These are phyloP conservation scores for Euzophera pinguis DNA, from an alignment of 2,888 invertebrate species.

Conservation along the genomic window DNA sequence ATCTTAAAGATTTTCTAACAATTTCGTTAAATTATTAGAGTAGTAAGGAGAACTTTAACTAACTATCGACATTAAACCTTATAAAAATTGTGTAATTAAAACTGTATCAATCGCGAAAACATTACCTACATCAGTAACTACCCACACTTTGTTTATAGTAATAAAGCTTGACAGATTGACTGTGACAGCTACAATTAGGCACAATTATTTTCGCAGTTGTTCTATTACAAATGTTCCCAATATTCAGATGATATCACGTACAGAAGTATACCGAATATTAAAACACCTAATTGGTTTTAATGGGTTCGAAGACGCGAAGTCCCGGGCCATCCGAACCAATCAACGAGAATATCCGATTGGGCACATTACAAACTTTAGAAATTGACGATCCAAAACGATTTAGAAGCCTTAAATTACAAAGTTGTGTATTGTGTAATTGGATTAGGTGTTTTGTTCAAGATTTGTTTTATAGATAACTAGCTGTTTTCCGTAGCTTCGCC, in stretches of 20 bases:
- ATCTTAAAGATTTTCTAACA: no score
- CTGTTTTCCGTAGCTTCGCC: no score
- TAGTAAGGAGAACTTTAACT: no score
- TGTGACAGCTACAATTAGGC: background rate
- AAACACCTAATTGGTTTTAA: slow-evolving; percentile 3
- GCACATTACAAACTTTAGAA: slow-evolving; percentile 1
- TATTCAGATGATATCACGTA: background rate
- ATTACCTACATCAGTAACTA: no score
- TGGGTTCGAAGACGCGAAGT: background rate
- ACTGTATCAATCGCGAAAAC: no score
- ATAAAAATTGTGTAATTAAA: no score
- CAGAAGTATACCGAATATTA: background rate
- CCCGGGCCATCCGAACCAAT: background rate
- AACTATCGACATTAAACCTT: no score
- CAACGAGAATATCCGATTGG: slow-evolving; percentile 6
- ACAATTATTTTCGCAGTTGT: background rate
- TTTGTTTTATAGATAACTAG: no score
- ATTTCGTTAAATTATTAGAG: no score
- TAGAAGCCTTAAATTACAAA: slow-evolving; percentile 2
- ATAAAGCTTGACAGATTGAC: background rate
- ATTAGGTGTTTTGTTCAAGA: background rate
- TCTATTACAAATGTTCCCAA: background rate
- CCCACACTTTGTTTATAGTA: no score
- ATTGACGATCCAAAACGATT: background rate
- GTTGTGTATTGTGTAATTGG: background rate